These are phyloP conservation scores for Rhinogobius similis DNA, from an alignment of 2,113 vertebrate species.

Conservation along the genomic window DNA sequence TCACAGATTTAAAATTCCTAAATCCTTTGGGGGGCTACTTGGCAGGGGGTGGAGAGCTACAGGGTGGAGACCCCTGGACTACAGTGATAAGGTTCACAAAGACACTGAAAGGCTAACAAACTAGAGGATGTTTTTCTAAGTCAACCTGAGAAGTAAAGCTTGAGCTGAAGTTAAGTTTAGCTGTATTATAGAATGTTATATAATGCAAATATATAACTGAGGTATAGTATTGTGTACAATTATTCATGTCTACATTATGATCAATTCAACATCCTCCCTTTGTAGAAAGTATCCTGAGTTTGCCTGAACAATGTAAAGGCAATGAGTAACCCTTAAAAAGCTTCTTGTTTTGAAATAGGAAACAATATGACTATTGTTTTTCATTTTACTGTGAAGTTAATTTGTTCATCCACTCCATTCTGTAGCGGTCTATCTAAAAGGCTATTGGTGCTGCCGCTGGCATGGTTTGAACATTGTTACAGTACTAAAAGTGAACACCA, in stretches of 20 bases:
- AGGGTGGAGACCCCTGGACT: constrained; percentile 1
- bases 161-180: constrained; percentile 11
- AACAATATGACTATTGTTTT: neutral
- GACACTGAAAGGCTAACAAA: constrained; percentile 48
- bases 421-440: constrained; percentile 47
- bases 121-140: constrained; percentile 31
- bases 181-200: constrained; percentile 35
- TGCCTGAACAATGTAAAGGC: constrained; percentile 40
- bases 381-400: neutral
- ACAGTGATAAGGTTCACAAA: constrained; percentile 46
- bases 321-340: constrained; percentile 21
- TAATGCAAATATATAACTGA: constrained; percentile 42
- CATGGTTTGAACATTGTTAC: neutral
- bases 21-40: neutral
- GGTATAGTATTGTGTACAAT: constrained; percentile 45
- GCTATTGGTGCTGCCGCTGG: constrained; percentile 30
- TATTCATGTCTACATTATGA: constrained; percentile 11
- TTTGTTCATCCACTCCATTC: constrained; percentile 10
- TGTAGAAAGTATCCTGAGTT: constrained; percentile 48
- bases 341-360: neutral
- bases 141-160: constrained; percentile 48
- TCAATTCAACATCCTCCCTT: constrained; percentile 33
- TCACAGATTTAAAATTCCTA: neutral
- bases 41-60: neutral
- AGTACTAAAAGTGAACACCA: constrained; percentile 53